phyloP scores from a whole-genome alignment of 2,888 invertebrate genomes.

The Limenitis camilla region DNA sequence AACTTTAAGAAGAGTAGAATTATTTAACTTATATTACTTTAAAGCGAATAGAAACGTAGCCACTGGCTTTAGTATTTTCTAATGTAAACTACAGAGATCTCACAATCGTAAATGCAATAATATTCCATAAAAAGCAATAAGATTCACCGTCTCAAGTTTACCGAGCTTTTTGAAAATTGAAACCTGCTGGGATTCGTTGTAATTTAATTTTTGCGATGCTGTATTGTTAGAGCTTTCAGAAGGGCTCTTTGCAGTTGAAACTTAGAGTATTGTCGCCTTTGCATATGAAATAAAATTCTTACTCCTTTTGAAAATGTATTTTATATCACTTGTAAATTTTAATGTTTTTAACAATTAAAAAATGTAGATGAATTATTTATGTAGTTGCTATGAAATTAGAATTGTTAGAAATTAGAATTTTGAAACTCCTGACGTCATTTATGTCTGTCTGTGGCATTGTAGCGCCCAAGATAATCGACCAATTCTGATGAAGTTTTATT shows the following conservation, averaged over 20 bases:
- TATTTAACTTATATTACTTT: not conserved
- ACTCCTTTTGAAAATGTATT: conserved; percentile 12
- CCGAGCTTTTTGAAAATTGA: conserved; percentile 54
- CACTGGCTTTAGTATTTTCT: not conserved
- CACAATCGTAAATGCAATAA: conserved; percentile 39
- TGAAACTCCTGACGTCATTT: too few species aligned
- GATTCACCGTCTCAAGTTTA: conserved; percentile 42
- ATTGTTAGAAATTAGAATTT: too few species aligned
- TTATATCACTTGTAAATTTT: not conserved
- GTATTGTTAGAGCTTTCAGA: conserved; percentile 51
- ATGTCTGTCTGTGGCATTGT: too few species aligned
- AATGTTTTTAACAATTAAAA: not conserved
- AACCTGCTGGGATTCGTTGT: conserved; percentile 55
- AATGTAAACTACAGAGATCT: conserved; percentile 5
- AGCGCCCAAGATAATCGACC: too few species aligned
- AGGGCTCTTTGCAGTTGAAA: conserved; percentile 50
- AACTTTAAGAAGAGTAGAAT: not conserved
- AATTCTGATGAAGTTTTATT: too few species aligned
- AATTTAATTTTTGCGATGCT: conserved; percentile 67
- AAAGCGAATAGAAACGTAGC: not conserved
- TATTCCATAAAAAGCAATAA: conserved; percentile 44
- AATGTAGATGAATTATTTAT: too few species aligned
- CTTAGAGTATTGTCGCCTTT: conserved; percentile 30
- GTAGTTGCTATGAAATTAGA: too few species aligned
- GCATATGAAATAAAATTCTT: conserved; percentile 23